These are phyloP conservation scores for Callionymus lyra DNA, from an alignment of 2,113 vertebrate species.

Conservation along the genomic window DNA sequence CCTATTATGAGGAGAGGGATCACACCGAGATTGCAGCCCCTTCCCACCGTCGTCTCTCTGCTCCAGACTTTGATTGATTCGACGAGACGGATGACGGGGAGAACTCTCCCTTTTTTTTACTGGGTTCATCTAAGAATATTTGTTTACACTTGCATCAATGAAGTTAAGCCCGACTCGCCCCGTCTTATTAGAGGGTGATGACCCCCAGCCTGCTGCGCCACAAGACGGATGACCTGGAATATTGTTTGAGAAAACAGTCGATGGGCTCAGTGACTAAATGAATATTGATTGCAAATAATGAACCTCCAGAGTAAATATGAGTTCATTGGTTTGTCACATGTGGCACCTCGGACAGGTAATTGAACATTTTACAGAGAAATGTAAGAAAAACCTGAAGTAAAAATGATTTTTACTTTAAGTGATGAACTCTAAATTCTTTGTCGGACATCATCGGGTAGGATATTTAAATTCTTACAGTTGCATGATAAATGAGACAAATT, in stretches of 20 bases:
- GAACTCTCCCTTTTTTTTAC: conserved; percentile 64
- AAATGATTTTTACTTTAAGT: too few species aligned
- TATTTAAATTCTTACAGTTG: too few species aligned
- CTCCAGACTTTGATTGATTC: conserved; percentile 91
- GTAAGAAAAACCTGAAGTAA: too few species aligned
- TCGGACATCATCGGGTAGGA: too few species aligned
- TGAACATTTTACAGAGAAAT: too few species aligned
- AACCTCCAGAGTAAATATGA: conserved; percentile 89
- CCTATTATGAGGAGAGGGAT: conserved; percentile 95
- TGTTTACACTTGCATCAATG: conserved; percentile 92
- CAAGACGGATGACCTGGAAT: conserved; percentile 96
- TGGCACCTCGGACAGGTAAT: too few species aligned
- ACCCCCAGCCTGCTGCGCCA: conserved; percentile 81
- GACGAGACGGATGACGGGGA: conserved; percentile 95
- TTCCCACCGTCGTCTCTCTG: conserved; percentile 45
- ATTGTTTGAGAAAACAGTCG: conserved; percentile 97
- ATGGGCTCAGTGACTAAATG: conserved; percentile 93
- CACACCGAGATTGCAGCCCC: conserved; percentile 81
- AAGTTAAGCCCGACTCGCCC: conserved; percentile 73
- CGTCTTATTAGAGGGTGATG: conserved; percentile 28
- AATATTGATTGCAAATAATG: conserved; percentile 99
- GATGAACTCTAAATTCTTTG: too few species aligned
- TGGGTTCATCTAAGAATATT: conserved; percentile 94
- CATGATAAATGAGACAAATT: too few species aligned
- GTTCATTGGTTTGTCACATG: conserved; percentile 56